Evolutionary conservation across 2,888 invertebrate genomes (phyloP).

Genomic region (Phyllotreta cruciferae): DNA sequence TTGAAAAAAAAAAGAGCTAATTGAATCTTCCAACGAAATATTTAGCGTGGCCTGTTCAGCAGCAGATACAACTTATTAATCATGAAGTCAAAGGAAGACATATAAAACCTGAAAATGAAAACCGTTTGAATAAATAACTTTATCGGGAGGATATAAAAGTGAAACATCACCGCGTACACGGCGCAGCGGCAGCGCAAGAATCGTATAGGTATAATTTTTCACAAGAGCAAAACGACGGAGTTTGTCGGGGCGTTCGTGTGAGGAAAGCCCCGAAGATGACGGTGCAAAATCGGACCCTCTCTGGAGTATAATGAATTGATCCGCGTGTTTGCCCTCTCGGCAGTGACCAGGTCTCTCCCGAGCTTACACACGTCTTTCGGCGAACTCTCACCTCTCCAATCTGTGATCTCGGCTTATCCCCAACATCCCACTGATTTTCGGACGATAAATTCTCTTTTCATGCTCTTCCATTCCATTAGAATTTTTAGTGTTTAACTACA

Average conservation of each 20-base stretch:
- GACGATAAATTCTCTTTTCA: conserved; percentile 39
- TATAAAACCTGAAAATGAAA: conserved; percentile 23
- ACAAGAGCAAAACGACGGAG: conserved; percentile 43
- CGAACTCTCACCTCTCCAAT: conserved; percentile 53
- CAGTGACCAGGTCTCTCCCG: conserved; percentile 41
- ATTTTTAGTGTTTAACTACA: not conserved
- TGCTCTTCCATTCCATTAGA: conserved; percentile 27
- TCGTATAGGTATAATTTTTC: conserved; percentile 45
- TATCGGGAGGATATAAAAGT: conserved; percentile 33
- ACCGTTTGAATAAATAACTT: conserved; percentile 34
- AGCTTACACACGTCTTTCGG: conserved; percentile 42
- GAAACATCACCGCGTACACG: conserved; percentile 22
- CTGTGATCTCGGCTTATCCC: conserved; percentile 41
- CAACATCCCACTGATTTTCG: conserved; percentile 37
- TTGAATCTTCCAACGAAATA: conserved; percentile 13
- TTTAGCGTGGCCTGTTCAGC: conserved; percentile 20
- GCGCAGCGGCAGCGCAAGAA: conserved; percentile 26
- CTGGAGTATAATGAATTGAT: conserved; percentile 58
- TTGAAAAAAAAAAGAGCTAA: conserved; percentile 23
- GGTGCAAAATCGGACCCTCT: conserved; percentile 58
- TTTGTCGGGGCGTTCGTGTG: conserved; percentile 44
- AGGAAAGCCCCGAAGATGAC: conserved; percentile 53
- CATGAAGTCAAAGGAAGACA: conserved; percentile 25
- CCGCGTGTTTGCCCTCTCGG: conserved; percentile 55
- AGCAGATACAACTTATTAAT: conserved; percentile 29